A percentile compares a stretch with the other conserved stretches of the same genome.
These are phyloP conservation scores for Selene dorsalis DNA, from an alignment of 2,797 vertebrate species.

Conservation along the genomic window DNA sequence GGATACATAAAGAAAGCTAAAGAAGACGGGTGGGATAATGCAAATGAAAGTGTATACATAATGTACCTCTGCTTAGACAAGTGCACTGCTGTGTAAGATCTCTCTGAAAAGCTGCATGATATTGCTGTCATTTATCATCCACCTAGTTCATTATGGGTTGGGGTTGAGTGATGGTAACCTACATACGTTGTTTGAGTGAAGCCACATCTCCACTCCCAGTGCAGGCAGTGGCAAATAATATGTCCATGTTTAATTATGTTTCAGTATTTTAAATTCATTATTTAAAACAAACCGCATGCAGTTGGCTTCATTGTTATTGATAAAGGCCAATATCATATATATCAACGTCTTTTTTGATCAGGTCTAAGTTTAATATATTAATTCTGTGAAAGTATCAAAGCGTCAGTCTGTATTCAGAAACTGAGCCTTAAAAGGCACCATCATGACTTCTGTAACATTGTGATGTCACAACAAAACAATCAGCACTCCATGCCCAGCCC, in stretches of 20 bases:
- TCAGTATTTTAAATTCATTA: background rate
- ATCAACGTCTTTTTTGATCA: too few relatives aligned
- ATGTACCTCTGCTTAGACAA: background rate
- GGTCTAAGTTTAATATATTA: too few relatives aligned
- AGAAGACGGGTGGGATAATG: background rate
- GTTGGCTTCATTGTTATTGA: too few relatives aligned
- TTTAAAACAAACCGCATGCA: background rate
- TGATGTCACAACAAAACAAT: too few relatives aligned
- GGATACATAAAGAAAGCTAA: background rate
- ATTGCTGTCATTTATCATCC: background rate
- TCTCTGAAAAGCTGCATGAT: background rate
- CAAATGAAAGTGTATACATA: slow-evolving; percentile 24
- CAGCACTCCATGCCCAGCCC: too few relatives aligned
- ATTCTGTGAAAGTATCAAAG: too few relatives aligned
- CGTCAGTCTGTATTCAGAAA: too few relatives aligned
- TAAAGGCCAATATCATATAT: too few relatives aligned
- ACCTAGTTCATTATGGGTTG: background rate
- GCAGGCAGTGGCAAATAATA: background rate
- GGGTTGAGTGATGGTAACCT: too few relatives aligned
- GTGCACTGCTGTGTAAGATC: slow-evolving; percentile 14
- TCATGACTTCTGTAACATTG: too few relatives aligned
- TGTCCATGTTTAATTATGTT: background rate
- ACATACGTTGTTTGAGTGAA: background rate
- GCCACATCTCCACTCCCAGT: background rate
- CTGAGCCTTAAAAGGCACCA: too few relatives aligned